Evolutionary conservation across 2,113 vertebrate genomes (phyloP).

Genomic region (Diadophis punctatus): DNA sequence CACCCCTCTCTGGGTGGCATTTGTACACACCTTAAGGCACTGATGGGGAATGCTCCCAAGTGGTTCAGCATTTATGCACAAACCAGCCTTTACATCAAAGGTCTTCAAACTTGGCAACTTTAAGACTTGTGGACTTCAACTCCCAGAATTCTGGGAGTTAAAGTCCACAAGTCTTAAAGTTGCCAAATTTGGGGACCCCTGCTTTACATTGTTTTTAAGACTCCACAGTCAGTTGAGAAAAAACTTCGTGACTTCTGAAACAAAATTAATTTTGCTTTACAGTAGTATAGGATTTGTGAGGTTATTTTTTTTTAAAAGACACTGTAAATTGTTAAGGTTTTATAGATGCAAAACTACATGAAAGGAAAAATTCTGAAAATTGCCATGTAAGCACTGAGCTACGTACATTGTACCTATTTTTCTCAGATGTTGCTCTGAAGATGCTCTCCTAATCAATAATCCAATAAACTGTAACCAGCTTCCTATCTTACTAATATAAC

Average conservation of each 20-base stretch:
- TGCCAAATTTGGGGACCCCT: too few relatives aligned
- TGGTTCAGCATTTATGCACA: not conserved
- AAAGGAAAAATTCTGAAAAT: not conserved
- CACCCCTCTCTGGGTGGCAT: not conserved
- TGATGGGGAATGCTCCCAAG: not conserved
- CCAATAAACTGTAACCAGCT: not conserved
- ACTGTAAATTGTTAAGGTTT: not conserved
- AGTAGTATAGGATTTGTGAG: not conserved
- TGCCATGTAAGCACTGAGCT: not conserved
- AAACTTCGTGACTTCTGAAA: not conserved
- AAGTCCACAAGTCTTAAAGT: too few relatives aligned
- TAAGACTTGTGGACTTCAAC: too few relatives aligned
- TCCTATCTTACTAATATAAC: not conserved
- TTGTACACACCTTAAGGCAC: not conserved
- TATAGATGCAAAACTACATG: not conserved
- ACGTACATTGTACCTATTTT: not conserved
- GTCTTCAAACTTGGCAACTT: too few relatives aligned
- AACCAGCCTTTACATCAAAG: not conserved
- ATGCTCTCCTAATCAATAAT: not conserved
- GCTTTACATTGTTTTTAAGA: conserved; percentile 7
- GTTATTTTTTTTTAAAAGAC: not conserved
- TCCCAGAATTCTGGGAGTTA: too few relatives aligned
- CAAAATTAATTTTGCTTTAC: conserved; percentile 18
- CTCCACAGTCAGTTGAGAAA: conserved; percentile 23
- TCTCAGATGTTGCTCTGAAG: not conserved